Conservation (phyloP, 1,140 invertebrate genomes). For the Cardiocondyla obscurior region DNA sequence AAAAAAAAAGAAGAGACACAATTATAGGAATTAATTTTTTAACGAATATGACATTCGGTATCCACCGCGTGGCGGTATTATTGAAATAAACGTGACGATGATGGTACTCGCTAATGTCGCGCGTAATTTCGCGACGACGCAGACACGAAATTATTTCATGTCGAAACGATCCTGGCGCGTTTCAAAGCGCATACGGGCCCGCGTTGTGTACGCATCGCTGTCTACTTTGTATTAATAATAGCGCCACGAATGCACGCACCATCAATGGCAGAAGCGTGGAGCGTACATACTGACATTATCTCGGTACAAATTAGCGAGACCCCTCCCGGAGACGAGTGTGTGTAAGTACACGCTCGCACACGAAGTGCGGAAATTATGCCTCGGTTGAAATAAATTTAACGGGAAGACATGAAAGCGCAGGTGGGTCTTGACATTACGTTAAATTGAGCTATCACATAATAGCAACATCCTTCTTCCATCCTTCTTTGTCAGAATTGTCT, state of each 20-base stretch:
- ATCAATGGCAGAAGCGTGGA: slow-evolving; percentile 20
- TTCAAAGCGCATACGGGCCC: slow-evolving; percentile 29
- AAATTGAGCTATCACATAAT: slow-evolving; percentile 33
- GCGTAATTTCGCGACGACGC: slow-evolving; percentile 21
- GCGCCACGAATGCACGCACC: slow-evolving; percentile 35
- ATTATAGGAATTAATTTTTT: not conserved
- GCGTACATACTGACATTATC: slow-evolving; percentile 49
- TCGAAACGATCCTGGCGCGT: slow-evolving; percentile 22
- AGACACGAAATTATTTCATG: slow-evolving; percentile 34
- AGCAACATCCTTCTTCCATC: not conserved
- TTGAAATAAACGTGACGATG: slow-evolving; percentile 43
- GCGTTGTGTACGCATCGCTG: slow-evolving; percentile 38
- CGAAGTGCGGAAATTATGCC: slow-evolving; percentile 40
- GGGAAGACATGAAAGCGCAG: slow-evolving; percentile 21
- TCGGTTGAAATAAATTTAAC: slow-evolving; percentile 47
- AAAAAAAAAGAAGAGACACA: too few relatives aligned
- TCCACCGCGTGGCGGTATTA: not conserved
- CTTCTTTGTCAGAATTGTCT: not conserved
- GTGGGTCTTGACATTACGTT: slow-evolving; percentile 33
- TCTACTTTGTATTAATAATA: slow-evolving; percentile 59
- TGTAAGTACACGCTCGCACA: not conserved
- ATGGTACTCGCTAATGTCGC: slow-evolving; percentile 29
- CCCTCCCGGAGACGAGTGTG: slow-evolving; percentile 4
- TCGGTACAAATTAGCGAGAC: slow-evolving; percentile 52
- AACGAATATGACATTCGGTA: not conserved